phyloP scores from a whole-genome alignment of 1,140 invertebrate genomes.

The Phthorimaea operculella region DNA sequence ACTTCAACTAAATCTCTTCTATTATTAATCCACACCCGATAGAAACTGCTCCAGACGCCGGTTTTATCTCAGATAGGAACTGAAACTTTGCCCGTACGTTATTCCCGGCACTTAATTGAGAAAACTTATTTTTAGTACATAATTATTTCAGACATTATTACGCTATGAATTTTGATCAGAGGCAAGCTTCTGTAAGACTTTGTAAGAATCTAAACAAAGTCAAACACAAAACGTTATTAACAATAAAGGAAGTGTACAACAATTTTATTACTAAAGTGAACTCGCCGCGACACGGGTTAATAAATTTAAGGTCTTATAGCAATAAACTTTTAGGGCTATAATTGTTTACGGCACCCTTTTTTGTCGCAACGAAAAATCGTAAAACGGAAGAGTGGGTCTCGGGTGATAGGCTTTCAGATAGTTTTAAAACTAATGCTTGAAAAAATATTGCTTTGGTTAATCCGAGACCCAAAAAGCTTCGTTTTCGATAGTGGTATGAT shows the following conservation, averaged over 20 bases:
- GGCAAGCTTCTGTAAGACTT: too few relatives aligned
- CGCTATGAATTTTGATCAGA: too few relatives aligned
- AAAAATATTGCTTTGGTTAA: too few relatives aligned
- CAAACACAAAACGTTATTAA: too few relatives aligned
- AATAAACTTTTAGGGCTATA: slow-evolving; percentile 2
- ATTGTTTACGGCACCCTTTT: slow-evolving; percentile 1
- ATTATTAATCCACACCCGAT: slow-evolving; percentile 22
- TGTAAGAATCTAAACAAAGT: too few relatives aligned
- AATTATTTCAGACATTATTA: neutral
- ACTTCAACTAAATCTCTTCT: slow-evolving; percentile 1
- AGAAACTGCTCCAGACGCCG: slow-evolving; percentile 43
- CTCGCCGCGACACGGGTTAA: neutral
- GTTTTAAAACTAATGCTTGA: neutral
- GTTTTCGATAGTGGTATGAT: too few relatives aligned
- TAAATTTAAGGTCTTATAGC: slow-evolving; percentile 5
- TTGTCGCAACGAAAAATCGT: neutral
- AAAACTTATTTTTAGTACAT: slow-evolving; percentile 38
- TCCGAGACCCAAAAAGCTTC: too few relatives aligned
- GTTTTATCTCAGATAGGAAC: slow-evolving; percentile 49
- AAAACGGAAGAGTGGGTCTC: neutral
- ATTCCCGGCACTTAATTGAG: slow-evolving; percentile 43
- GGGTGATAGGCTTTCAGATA: neutral
- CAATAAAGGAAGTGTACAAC: neutral
- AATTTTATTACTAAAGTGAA: slow-evolving; percentile 3
- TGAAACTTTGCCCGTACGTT: slow-evolving; percentile 44